phyloP scores from a whole-genome alignment of 2,797 vertebrate species.

The Tamandua tetradactyla region DNA sequence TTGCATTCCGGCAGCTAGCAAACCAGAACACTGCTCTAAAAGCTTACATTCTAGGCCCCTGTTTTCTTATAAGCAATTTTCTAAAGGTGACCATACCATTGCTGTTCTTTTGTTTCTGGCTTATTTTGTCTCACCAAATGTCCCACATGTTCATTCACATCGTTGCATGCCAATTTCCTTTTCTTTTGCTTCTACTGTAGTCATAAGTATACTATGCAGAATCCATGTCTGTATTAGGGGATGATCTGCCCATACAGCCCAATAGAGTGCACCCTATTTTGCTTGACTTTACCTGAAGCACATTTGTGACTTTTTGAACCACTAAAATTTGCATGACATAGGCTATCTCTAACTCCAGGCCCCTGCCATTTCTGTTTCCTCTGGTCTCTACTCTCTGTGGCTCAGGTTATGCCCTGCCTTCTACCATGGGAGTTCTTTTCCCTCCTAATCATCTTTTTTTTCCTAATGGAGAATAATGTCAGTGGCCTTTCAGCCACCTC shows the following conservation, averaged over 20 bases:
- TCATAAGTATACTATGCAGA: neutral
- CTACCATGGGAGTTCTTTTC: neutral
- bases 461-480: neutral
- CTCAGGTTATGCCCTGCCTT: neutral
- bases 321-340: neutral
- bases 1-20: too few relatives aligned
- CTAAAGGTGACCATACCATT: too few relatives aligned
- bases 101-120: too few relatives aligned
- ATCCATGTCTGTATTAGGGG: neutral
- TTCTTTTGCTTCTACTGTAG: constrained; percentile 20
- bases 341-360: neutral
- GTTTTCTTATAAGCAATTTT: too few relatives aligned
- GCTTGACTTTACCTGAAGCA: neutral
- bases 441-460: neutral
- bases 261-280: neutral
- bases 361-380: neutral
- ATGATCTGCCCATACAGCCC: neutral
- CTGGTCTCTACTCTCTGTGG: neutral
- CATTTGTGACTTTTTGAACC: neutral
- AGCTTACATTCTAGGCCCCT: too few relatives aligned
- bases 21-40: too few relatives aligned
- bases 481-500: neutral
- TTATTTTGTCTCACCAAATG: too few relatives aligned
- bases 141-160: too few relatives aligned
- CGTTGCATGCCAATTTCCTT: too few relatives aligned